Conservation (phyloP, 2,888 invertebrate genomes). For the Acleris cristana region DNA sequence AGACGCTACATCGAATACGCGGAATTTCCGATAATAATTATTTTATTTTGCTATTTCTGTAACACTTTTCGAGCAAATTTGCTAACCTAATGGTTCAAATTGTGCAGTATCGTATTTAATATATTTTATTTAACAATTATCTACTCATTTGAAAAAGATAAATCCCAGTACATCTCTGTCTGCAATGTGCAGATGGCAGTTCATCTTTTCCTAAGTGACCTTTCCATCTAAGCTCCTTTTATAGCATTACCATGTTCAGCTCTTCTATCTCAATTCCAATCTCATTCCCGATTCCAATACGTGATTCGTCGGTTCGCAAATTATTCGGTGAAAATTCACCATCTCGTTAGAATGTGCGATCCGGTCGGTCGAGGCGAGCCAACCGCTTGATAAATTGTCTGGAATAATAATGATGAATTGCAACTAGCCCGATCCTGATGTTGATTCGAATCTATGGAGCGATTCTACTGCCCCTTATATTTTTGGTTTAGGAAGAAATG, state of each 20-base stretch:
- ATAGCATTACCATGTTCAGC: constrained; percentile 66
- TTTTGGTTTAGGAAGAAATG: constrained; percentile 32
- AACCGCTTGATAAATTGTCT: constrained; percentile 84
- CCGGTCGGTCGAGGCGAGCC: constrained; percentile 77
- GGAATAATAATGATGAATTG: constrained; percentile 85
- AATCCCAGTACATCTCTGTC: constrained; percentile 26
- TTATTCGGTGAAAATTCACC: constrained; percentile 84
- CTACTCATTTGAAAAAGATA: not conserved
- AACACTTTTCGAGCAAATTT: not conserved
- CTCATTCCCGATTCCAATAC: constrained; percentile 82
- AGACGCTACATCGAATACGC: constrained; percentile 56
- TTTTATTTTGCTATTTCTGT: not conserved
- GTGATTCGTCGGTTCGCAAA: constrained; percentile 83
- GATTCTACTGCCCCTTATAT: constrained; percentile 54
- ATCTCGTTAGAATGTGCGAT: constrained; percentile 84
- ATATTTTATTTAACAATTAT: not conserved
- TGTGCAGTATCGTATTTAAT: not conserved
- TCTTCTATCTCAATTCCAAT: constrained; percentile 81
- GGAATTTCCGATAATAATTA: constrained; percentile 47
- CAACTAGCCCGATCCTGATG: constrained; percentile 76
- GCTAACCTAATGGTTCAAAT: not conserved
- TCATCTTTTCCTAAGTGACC: constrained; percentile 46
- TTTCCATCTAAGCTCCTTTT: constrained; percentile 53
- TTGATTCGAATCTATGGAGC: constrained; percentile 73
- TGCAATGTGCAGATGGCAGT: constrained; percentile 23